Percentiles rank a stretch among this genome's conserved stretches.
Conservation (phyloP, 1,140 invertebrate genomes). For the Ceratitis capitata region DNA sequence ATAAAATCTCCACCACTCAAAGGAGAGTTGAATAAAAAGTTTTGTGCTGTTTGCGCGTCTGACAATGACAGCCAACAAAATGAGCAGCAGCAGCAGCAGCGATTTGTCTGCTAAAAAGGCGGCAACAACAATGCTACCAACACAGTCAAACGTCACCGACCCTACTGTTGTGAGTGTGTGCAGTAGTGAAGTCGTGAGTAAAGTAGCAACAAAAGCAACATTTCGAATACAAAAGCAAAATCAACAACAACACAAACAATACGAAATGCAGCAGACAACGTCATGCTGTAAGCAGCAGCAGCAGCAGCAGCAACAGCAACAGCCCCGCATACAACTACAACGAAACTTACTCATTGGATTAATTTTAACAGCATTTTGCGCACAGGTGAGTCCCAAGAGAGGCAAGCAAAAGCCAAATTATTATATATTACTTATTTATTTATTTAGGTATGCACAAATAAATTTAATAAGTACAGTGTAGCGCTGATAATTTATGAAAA, state of each 20-base stretch:
- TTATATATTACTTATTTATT: not conserved
- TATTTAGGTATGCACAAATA: not conserved
- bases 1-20: not conserved
- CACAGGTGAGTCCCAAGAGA: slow-evolving; percentile 40
- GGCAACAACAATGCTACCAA: not conserved
- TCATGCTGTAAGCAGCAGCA: slow-evolving; percentile 1
- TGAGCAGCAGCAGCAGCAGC: slow-evolving; percentile 27
- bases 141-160: not conserved
- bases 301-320: not conserved
- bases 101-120: not conserved
- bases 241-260: not conserved
- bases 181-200: not conserved
- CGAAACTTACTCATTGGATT: slow-evolving; percentile 47
- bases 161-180: too few relatives aligned
- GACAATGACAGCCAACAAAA: slow-evolving; percentile 25
- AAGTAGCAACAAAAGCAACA: slow-evolving; percentile 5
- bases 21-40: slow-evolving; percentile 26
- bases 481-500: too few relatives aligned
- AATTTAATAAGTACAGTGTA: not conserved
- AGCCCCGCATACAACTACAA: slow-evolving; percentile 39
- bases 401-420: not conserved
- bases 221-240: slow-evolving; percentile 33
- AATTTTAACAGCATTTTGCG: slow-evolving; percentile 44
- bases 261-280: slow-evolving; percentile 6
- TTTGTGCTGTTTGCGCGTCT: slow-evolving; percentile 1